Conservation (phyloP, 2,888 invertebrate genomes). For the Hymenopus coronatus region DNA sequence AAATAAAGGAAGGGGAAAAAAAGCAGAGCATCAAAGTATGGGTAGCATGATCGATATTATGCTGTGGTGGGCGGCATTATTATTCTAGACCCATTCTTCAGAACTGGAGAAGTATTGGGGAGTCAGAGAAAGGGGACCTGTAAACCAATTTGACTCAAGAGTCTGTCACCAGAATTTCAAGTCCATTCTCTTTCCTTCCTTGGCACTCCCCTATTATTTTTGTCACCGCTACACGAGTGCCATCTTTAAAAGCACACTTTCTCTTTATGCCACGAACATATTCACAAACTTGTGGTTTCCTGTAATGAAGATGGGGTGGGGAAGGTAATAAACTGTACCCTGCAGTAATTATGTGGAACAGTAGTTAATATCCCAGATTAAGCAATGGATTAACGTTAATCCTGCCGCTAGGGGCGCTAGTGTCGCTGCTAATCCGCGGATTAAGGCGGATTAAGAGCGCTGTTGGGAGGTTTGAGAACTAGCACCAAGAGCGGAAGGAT, state of each 20-base stretch:
- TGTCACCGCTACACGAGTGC: neutral
- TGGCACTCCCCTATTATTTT: neutral
- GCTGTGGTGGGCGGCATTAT: slow-evolving; percentile 19
- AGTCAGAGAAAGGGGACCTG: slow-evolving; percentile 5
- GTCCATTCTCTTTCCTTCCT: neutral
- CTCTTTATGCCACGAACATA: neutral
- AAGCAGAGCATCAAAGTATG: neutral
- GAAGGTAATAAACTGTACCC: too few relatives aligned
- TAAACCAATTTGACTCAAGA: slow-evolving; percentile 34
- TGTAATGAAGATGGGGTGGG: too few relatives aligned
- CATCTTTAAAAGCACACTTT: neutral
- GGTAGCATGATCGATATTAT: neutral
- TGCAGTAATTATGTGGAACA: too few relatives aligned
- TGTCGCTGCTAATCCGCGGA: too few relatives aligned
- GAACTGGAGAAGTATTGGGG: neutral
- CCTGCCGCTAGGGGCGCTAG: too few relatives aligned
- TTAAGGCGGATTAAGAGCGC: too few relatives aligned
- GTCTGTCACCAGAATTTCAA: slow-evolving; percentile 34
- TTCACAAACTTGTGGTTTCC: neutral
- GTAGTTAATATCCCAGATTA: too few relatives aligned
- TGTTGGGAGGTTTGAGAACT: too few relatives aligned
- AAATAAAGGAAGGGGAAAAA: neutral
- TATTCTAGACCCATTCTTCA: slow-evolving; percentile 26
- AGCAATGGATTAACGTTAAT: too few relatives aligned
- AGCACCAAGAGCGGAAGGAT: too few relatives aligned